Conservation (phyloP, 2,797 vertebrate species). For the Siniperca undulata region DNA sequence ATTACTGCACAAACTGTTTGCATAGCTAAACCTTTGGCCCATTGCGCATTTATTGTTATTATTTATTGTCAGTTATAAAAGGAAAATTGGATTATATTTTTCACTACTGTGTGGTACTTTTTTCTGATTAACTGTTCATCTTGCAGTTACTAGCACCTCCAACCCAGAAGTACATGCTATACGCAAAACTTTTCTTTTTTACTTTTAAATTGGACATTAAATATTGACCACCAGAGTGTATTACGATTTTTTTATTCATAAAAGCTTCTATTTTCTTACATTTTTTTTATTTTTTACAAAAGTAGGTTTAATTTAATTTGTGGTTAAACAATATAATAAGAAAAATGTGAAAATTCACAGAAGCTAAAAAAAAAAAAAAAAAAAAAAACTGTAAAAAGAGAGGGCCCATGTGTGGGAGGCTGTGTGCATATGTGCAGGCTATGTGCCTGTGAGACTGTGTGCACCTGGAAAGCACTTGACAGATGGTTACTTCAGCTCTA, state of each 20-base stretch:
- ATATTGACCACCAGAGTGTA: background rate
- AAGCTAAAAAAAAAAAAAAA: conserved; percentile 19
- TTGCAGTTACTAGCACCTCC: conserved; percentile 6
- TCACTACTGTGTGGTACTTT: background rate
- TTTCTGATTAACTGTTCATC: conserved; percentile 23
- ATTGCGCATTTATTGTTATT: conserved; percentile 16
- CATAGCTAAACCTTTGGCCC: conserved; percentile 35
- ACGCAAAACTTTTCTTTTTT: background rate
- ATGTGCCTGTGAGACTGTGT: conserved; percentile 70
- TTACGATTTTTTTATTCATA: background rate
- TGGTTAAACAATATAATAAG: conserved; percentile 34
- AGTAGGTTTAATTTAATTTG: conserved; percentile 30
- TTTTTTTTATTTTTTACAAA: background rate
- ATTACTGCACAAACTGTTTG: conserved; percentile 39
- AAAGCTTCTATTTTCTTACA: background rate
- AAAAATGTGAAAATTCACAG: conserved; percentile 38
- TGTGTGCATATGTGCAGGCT: conserved; percentile 74
- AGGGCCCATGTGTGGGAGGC: conserved; percentile 72
- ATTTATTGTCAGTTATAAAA: conserved; percentile 25
- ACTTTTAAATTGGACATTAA: conserved; percentile 26
- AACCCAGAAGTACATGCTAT: background rate
- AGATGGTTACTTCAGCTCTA: conserved; percentile 77
- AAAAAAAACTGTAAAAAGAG: conserved; percentile 33
- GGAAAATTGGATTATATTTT: conserved; percentile 18
- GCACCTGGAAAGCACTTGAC: conserved; percentile 82